Conservation (phyloP, 2,888 invertebrate genomes). For the Ormyrus pomaceus region DNA sequence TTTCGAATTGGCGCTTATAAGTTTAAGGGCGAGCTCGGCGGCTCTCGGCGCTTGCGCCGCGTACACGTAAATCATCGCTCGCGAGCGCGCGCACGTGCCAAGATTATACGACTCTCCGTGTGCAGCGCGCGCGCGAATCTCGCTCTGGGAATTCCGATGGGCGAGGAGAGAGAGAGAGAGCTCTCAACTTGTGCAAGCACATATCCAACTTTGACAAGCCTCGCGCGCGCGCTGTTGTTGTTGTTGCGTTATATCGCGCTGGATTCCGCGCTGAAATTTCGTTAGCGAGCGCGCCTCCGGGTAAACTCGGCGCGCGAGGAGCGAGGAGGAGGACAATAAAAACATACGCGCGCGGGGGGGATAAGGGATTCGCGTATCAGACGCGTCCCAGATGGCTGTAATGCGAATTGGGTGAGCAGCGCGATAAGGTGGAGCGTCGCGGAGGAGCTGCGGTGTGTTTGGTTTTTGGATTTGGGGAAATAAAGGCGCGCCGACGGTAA, state of each 20-base stretch:
- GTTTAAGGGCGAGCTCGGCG: not conserved
- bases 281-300: not conserved
- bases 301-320: not conserved
- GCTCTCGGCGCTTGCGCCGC: not conserved
- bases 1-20: slow-evolving; percentile 49
- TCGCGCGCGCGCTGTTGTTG: not conserved
- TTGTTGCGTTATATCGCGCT: not conserved
- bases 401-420: not conserved
- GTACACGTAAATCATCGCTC: slow-evolving; percentile 41
- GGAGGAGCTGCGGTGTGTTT: too few species aligned
- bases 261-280: not conserved
- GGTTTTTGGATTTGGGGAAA: too few species aligned
- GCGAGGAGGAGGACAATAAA: slow-evolving; percentile 1
- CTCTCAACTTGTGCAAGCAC: slow-evolving; percentile 20
- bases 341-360: not conserved
- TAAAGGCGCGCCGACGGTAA: too few species aligned
- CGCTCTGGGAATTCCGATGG: not conserved
- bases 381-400: slow-evolving; percentile 4
- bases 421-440: not conserved
- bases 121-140: not conserved
- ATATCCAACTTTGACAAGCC: slow-evolving; percentile 35
- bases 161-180: too few species aligned
- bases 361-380: not conserved
- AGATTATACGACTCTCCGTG: slow-evolving; percentile 8
- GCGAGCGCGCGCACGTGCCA: not conserved